phyloP scores from a whole-genome alignment of 2,113 vertebrate genomes.

The Thymallus thymallus region DNA sequence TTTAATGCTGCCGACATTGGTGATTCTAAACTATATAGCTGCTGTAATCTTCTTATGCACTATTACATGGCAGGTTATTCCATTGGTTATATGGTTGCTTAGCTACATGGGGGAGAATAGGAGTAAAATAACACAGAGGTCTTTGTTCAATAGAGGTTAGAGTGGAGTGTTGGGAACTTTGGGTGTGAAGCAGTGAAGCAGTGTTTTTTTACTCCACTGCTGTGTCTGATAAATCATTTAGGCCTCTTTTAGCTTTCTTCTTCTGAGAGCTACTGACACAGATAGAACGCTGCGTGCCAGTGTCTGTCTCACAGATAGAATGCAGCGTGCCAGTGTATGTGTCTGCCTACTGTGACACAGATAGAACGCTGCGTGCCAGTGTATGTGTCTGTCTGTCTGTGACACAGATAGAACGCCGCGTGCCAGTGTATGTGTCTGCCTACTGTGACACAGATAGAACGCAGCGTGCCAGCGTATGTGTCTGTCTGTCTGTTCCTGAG shows the following conservation, averaged over 20 bases:
- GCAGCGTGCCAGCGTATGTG: not conserved
- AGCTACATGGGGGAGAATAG: too few relatives aligned
- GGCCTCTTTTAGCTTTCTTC: not conserved
- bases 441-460: not conserved
- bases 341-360: not conserved
- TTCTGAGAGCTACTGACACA: not conserved
- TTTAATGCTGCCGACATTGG: too few relatives aligned
- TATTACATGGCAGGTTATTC: too few relatives aligned
- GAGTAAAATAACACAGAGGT: too few relatives aligned
- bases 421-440: not conserved
- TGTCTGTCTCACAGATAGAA: not conserved
- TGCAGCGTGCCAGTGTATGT: not conserved
- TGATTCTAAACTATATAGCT: too few relatives aligned
- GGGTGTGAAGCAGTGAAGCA: not conserved
- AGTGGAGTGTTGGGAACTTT: too few relatives aligned
- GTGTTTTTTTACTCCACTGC: not conserved
- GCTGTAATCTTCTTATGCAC: too few relatives aligned
- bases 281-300: not conserved
- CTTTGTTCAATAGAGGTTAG: too few relatives aligned
- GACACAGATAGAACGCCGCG: too few relatives aligned
- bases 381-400: conserved; percentile 8
- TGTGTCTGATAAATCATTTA: not conserved
- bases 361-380: too few relatives aligned
- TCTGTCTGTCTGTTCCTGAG: not conserved
- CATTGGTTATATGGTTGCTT: too few relatives aligned